Evolutionary conservation across 2,888 invertebrate genomes (phyloP).

Genomic region (Adelphocoris suturalis): DNA sequence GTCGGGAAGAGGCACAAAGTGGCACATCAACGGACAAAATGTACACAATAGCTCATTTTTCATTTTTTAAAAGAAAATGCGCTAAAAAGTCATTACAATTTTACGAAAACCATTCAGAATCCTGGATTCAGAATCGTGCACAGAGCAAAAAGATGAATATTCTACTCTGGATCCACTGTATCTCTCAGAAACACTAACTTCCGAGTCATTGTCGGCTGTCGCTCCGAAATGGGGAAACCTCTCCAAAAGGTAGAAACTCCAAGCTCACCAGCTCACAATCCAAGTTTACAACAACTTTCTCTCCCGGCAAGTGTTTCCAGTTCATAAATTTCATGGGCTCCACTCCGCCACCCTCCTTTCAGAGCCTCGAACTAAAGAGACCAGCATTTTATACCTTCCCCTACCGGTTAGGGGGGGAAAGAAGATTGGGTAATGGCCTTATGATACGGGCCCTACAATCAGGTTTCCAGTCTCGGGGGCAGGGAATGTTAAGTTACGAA

Average conservation of each 20-base stretch:
- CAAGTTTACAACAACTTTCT: constrained; percentile 15
- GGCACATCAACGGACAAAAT: too few species aligned
- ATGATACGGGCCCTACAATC: constrained; percentile 36
- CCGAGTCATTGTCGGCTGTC: neutral
- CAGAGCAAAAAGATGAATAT: too few species aligned
- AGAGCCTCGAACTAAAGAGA: neutral
- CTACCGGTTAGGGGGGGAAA: neutral
- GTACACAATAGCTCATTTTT: too few species aligned
- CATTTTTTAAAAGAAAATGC: too few species aligned
- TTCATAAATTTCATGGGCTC: constrained; percentile 25
- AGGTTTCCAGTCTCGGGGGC: constrained; percentile 27
- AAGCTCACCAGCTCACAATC: neutral
- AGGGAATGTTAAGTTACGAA: constrained; percentile 48
- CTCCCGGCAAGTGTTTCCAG: constrained; percentile 29
- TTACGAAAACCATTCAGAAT: too few species aligned
- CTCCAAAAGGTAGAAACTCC: neutral
- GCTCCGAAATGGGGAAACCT: neutral
- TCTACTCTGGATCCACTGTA: too few species aligned
- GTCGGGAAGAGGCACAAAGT: too few species aligned
- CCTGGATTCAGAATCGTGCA: too few species aligned
- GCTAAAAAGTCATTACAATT: too few species aligned
- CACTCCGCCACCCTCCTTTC: neutral
- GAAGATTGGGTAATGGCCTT: constrained; percentile 31
- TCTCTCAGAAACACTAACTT: neutral
- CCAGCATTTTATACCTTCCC: constrained; percentile 21